Base-by-base conservation (phyloP, 35 echinoderm and acorn worm genomes). In the Heliocidaris tuberculata region DNA sequence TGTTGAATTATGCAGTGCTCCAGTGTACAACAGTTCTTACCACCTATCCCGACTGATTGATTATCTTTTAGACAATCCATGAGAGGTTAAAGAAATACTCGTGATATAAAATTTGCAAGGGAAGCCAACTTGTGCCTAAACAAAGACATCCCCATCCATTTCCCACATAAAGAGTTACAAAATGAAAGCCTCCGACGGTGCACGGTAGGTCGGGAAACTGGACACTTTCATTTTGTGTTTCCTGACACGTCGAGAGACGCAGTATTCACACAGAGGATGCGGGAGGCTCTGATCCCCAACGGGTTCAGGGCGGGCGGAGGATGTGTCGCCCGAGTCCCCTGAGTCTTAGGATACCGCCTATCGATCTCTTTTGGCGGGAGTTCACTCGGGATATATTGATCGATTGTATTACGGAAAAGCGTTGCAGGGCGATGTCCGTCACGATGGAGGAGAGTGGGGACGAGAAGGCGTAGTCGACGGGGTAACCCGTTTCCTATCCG, bases 351-450 rank as follows among this genome's bases (percentile, higher is more conserved):
- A n/a, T 78, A 78, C 65, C 21, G 27, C 65, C 35, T 78, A 78
- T 78, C 65, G 65, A 78, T 78, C 65, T 78, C 65, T 78, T n/a
- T 78, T 78, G 65, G 21, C 65, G 15, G 65, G 15, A 24, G 65
- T 78, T 78, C 65, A 78, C 65, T 19, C 6, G 65, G 65, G 65
- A 78, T 78, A 24, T 78, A 78, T 78, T 78, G 65, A 78, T 78
- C 27, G 65, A 78, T 78, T 78, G 65, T 78, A 78, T 78, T 78
- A 24, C 65, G 65, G 21, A n/a, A 78, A n/a, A 78, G 65, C 65
- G 65, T 78, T 78, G 65, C 65, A n/a, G 65, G 65, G 65, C 65
- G 65, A 78, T 78, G 65, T 78, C 65, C 65, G 65, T 78, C 65
- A 78, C 17, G 65, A 78, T n/a, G 65, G 0, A 7, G 17, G 65